A percentile compares a stretch with the other conserved stretches of the same genome.
Conservation (phyloP, 2,797 vertebrate genomes). For the Diglossa cyanea region DNA sequence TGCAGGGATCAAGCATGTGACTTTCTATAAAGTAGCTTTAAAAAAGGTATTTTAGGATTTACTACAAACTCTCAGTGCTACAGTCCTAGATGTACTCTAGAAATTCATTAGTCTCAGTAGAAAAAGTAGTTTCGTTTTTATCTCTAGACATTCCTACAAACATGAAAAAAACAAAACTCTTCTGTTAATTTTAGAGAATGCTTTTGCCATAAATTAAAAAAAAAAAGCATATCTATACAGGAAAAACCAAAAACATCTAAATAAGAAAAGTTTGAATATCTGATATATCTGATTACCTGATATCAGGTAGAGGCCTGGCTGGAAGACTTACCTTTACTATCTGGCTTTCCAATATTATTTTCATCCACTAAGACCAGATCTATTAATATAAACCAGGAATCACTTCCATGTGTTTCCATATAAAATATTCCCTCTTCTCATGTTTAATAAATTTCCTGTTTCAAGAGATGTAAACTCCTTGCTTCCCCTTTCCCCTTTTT, state of each 20-base stretch:
- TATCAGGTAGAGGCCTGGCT: background rate
- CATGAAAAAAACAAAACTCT: background rate
- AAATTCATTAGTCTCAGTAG: background rate
- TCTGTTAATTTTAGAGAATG: background rate
- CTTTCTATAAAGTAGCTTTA: background rate
- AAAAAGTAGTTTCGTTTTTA: background rate
- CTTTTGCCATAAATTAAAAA: background rate
- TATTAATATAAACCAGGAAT: constrained; percentile 21
- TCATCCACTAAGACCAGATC: background rate
- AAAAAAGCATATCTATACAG: background rate
- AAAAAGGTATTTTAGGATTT: background rate
- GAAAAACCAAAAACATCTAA: background rate
- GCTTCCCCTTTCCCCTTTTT: background rate
- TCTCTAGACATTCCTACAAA: background rate
- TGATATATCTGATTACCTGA: background rate
- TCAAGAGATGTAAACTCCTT: background rate
- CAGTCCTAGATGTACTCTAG: background rate
- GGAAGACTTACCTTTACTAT: background rate
- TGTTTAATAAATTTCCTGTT: background rate
- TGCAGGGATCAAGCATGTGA: background rate
- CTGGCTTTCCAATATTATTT: constrained; percentile 1
- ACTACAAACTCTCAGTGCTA: background rate
- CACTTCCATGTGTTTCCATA: background rate
- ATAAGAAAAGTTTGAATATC: background rate
- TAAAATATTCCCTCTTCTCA: background rate